Conservation (phyloP, 2,113 vertebrate genomes). For the Agapornis roseicollis region DNA sequence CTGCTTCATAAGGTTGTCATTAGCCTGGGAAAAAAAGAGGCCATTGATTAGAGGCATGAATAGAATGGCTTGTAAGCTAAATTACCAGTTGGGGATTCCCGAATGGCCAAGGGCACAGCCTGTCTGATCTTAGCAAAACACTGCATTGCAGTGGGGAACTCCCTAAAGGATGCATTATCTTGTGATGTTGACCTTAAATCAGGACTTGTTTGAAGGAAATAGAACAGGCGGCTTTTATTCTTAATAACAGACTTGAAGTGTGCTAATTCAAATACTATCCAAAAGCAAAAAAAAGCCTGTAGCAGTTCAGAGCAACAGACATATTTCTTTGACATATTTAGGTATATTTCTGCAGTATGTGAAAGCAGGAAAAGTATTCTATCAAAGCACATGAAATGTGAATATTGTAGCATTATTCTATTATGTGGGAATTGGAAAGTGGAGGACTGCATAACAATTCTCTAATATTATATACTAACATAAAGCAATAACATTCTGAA, state of each 20-base stretch:
- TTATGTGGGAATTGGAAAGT: background rate
- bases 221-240: background rate
- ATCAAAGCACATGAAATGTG: background rate
- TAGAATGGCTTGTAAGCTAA: slow-evolving; percentile 35
- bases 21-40: background rate
- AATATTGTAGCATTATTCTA: background rate
- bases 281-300: background rate
- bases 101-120: background rate
- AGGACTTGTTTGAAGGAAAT: background rate
- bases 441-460: background rate
- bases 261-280: background rate
- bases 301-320: background rate
- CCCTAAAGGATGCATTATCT: background rate
- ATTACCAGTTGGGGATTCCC: slow-evolving; percentile 24
- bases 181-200: slow-evolving; percentile 13
- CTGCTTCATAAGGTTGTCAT: slow-evolving; percentile 46
- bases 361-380: background rate
- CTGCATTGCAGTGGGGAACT: background rate
- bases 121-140: slow-evolving; percentile 22
- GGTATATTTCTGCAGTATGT: background rate
- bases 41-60: slow-evolving; percentile 44
- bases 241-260: background rate
- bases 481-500: background rate
- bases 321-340: background rate
- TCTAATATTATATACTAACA: background rate